Percentiles rank a stretch among this genome's conserved stretches.
Evolutionary conservation across 2,888 invertebrate genomes (phyloP).

Genomic region (Microchrysa polita): DNA sequence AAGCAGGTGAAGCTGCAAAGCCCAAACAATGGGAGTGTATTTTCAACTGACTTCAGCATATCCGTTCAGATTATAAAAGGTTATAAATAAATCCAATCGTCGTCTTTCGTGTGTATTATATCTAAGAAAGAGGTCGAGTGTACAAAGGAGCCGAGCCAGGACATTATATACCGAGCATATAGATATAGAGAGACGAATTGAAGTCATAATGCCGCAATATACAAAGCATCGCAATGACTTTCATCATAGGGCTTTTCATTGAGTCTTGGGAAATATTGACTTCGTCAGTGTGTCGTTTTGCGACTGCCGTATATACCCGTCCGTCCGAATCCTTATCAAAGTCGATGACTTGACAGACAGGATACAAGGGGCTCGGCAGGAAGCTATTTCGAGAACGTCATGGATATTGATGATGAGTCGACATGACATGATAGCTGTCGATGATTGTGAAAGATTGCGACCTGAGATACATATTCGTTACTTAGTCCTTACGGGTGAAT

Average conservation of each 20-base stretch:
- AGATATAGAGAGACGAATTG: not conserved
- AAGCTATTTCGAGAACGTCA: slow-evolving; percentile 21
- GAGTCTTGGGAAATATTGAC: slow-evolving; percentile 22
- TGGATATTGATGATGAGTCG: slow-evolving; percentile 23
- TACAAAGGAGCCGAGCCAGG: not conserved
- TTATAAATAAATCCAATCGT: no score
- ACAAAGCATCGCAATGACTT: not conserved
- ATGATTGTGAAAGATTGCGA: slow-evolving; percentile 3
- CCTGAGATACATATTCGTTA: not conserved
- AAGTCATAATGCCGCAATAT: not conserved
- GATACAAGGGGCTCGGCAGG: slow-evolving; percentile 16
- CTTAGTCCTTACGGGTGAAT: no score
- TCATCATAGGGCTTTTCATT: slow-evolving; percentile 6
- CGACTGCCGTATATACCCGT: not conserved
- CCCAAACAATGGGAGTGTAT: no score
- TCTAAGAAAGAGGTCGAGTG: not conserved
- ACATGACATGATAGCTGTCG: slow-evolving; percentile 29
- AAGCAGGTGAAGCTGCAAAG: no score
- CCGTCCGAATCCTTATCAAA: slow-evolving; percentile 17
- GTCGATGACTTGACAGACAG: slow-evolving; percentile 35
- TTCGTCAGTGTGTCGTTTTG: slow-evolving; percentile 4
- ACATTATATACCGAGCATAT: no score
- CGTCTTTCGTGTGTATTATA: no score
- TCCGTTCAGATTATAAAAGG: no score
- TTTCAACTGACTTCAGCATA: no score